A percentile compares a stretch with the other conserved stretches of the same genome.
phyloP scores from a whole-genome alignment of 2,113 vertebrate genomes.

The Serilophus lunatus region DNA sequence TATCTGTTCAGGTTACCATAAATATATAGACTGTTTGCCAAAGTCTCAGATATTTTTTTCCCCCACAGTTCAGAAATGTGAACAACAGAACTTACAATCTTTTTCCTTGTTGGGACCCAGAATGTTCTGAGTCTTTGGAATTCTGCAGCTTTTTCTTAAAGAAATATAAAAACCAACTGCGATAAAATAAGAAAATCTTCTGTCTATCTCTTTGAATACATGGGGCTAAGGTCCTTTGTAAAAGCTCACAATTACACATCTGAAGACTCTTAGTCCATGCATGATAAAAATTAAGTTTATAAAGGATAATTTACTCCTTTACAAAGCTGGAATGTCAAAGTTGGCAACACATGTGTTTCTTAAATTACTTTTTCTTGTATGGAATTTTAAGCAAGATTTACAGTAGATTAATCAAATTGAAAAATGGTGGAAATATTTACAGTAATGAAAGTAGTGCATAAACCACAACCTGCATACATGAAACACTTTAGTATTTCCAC shows the following conservation, averaged over 20 bases:
- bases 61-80: background rate
- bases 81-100: background rate
- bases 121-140: background rate
- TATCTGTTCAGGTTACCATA: background rate
- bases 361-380: background rate
- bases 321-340: background rate
- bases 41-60: background rate
- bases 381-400: background rate
- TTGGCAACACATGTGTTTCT: background rate
- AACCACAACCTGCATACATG: background rate
- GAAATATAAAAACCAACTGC: background rate
- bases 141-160: background rate
- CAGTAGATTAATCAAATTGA: background rate
- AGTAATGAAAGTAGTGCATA: background rate
- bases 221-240: background rate
- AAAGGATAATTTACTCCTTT: background rate
- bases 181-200: background rate
- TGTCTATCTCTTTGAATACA: background rate
- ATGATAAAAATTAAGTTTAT: background rate
- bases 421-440: background rate
- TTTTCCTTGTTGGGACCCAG: background rate
- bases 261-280: background rate
- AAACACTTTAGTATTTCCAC: background rate
- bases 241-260: background rate
- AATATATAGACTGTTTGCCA: background rate